phyloP scores from a whole-genome alignment of 2,113 vertebrate genomes.

The Spea bombifrons region DNA sequence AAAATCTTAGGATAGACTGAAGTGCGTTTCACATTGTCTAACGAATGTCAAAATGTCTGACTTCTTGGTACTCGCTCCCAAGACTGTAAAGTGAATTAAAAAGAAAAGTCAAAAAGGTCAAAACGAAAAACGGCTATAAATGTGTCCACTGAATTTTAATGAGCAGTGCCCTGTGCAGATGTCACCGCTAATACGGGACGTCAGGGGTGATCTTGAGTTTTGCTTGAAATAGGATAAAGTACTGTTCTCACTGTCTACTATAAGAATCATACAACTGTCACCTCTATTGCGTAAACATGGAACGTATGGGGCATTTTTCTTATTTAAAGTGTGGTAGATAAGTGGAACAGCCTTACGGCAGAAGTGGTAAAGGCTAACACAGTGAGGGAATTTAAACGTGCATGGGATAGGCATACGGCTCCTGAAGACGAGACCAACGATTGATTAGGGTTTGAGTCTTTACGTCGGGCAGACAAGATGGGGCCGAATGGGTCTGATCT shows the following conservation, averaged over 20 bases:
- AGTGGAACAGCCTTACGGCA: no score
- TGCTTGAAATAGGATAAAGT: background rate
- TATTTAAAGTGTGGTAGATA: no score
- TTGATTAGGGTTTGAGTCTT: no score
- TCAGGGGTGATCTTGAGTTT: background rate
- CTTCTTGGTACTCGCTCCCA: background rate
- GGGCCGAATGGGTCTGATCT: no score
- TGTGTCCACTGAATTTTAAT: constrained; percentile 8
- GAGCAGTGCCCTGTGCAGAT: background rate
- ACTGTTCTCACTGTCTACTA: background rate
- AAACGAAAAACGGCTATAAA: background rate
- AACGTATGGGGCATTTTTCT: background rate
- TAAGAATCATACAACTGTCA: background rate
- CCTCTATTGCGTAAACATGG: background rate
- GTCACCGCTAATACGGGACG: constrained; percentile 2
- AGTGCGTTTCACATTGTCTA: background rate
- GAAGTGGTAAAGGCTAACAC: no score
- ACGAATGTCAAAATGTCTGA: constrained; percentile 8
- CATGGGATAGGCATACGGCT: no score
- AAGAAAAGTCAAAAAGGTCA: background rate
- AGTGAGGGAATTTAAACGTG: no score
- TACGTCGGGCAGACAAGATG: no score
- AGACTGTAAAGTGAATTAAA: background rate
- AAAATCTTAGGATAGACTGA: background rate
- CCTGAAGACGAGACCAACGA: no score